Percentiles rank a stretch among this genome's conserved stretches.
Evolutionary conservation across 2,113 vertebrate species (phyloP).

Genomic region (Chlamydotis undulata): DNA sequence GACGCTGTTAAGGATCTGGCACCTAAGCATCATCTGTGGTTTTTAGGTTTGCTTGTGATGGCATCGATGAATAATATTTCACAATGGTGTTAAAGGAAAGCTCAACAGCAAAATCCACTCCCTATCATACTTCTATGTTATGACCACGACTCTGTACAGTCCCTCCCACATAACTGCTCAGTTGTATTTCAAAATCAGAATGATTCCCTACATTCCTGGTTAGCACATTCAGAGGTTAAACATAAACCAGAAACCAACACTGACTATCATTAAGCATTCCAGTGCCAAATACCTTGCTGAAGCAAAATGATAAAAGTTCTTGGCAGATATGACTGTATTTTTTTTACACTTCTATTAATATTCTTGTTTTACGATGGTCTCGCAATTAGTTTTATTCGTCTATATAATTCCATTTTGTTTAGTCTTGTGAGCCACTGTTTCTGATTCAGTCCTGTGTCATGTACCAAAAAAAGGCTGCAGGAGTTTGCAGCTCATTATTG

Average conservation of each 20-base stretch:
- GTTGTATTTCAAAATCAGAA: constrained; percentile 41
- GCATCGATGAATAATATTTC: not conserved
- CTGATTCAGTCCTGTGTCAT: not conserved
- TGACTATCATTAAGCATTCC: constrained; percentile 51
- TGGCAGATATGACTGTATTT: not conserved
- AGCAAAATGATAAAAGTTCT: constrained; percentile 50
- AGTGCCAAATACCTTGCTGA: constrained; percentile 45
- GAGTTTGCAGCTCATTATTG: not conserved
- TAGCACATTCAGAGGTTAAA: constrained; percentile 63
- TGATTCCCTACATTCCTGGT: constrained; percentile 39
- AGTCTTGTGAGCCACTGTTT: not conserved
- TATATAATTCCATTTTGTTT: not conserved
- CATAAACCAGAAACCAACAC: constrained; percentile 66
- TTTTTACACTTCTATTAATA: not conserved
- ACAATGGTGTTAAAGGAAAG: not conserved
- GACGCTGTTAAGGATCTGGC: not conserved
- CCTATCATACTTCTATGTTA: not conserved
- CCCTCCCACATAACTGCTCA: constrained; percentile 10
- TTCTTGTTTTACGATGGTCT: not conserved
- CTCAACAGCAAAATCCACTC: not conserved
- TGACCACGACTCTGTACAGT: not conserved
- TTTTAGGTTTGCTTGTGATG: not conserved
- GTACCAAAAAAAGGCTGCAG: not conserved
- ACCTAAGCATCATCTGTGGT: not conserved
- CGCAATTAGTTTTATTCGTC: not conserved